Base-by-base conservation (phyloP, 1,140 invertebrate genomes). In the Macrobrachium rosenbergii region DNA sequence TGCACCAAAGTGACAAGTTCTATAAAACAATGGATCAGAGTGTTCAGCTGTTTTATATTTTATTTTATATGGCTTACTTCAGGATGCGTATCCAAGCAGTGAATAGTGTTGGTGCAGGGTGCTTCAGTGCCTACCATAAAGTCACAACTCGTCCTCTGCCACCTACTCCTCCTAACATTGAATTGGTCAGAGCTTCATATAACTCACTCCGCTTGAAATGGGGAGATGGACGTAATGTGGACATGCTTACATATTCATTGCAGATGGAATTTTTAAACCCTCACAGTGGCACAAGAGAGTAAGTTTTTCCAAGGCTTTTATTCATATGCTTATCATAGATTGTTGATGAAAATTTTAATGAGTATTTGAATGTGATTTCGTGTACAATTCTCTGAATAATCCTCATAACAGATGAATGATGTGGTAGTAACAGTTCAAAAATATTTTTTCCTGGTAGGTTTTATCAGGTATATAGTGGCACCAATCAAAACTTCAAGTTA, bases 161-260 rank as follows among this genome's bases (percentile, higher is more conserved):
- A 1, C 97, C 97, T 0, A 89, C 93, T 5, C 95, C 96, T 28
- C 96, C 97, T 1, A 92, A 92, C 69, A 92, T 98, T 17, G 95
- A 96, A 90, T 96, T 95, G 91, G 93, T 94, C 11, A 94, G 93
- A 69, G 92, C 93, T 10, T 95, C 94, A 1, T 95, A 96, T 92
- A 97, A 97, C 92, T 95, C 94, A 92, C 93, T 98, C 76, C 96
- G 96, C 91, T 93, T 98, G 23, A 96, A 96, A 91, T 98, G 97
- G 97, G 94, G 94, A 21, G 95, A 96, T 63, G 85, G 82, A 17
- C 83, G 85, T 21, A 90, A 88, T 58, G 28, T 83, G 45, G 89
- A 90, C 14, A 75, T 87, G 63, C 75, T 95, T 16, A 95, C 95
- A 89, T 97, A 96, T 92, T 95, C 94, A 88, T 93, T 98, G 76